phyloP scores from a whole-genome alignment of 1,140 invertebrate genomes.

The Pogonomyrmex barbatus region DNA sequence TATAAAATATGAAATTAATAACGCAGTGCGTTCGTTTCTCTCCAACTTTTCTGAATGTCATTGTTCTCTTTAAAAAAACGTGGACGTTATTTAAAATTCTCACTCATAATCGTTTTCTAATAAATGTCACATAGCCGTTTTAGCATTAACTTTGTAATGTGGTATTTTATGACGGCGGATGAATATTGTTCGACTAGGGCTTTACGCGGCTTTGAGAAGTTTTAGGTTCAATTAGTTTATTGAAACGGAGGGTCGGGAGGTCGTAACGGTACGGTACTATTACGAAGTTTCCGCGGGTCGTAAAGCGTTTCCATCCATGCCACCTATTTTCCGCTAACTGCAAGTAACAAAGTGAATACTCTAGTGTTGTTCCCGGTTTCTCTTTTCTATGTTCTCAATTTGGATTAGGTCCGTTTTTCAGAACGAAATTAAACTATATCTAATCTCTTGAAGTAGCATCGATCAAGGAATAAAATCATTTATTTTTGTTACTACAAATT shows the following conservation, averaged over 20 bases:
- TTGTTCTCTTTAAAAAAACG: background rate
- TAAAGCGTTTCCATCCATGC: slow-evolving; percentile 59
- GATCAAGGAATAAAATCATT: slow-evolving; percentile 24
- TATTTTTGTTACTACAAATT: background rate
- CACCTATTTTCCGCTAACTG: slow-evolving; percentile 61
- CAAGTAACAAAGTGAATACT: slow-evolving; percentile 63
- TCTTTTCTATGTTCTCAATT: slow-evolving; percentile 49
- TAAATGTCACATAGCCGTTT: slow-evolving; percentile 27
- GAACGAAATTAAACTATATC: slow-evolving; percentile 15
- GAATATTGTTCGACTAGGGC: slow-evolving; percentile 55
- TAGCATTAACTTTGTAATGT: background rate
- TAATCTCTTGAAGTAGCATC: slow-evolving; percentile 55
- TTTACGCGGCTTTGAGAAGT: slow-evolving; percentile 59
- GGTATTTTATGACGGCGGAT: slow-evolving; percentile 44
- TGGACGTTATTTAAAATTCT: background rate
- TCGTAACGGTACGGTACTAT: slow-evolving; percentile 60
- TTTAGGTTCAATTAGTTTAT: slow-evolving; percentile 64
- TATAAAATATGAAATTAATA: background rate
- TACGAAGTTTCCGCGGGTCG: slow-evolving; percentile 62
- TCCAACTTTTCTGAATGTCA: background rate
- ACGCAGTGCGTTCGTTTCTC: background rate
- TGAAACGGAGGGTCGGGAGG: slow-evolving; percentile 51
- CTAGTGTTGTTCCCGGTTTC: slow-evolving; percentile 9
- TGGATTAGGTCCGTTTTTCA: slow-evolving; percentile 32
- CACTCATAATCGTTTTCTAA: slow-evolving; percentile 43